Percentiles rank a stretch among this genome's conserved stretches.
These are phyloP conservation scores for Psittacus erithacus DNA, from an alignment of 2,113 vertebrate species.

Conservation along the genomic window DNA sequence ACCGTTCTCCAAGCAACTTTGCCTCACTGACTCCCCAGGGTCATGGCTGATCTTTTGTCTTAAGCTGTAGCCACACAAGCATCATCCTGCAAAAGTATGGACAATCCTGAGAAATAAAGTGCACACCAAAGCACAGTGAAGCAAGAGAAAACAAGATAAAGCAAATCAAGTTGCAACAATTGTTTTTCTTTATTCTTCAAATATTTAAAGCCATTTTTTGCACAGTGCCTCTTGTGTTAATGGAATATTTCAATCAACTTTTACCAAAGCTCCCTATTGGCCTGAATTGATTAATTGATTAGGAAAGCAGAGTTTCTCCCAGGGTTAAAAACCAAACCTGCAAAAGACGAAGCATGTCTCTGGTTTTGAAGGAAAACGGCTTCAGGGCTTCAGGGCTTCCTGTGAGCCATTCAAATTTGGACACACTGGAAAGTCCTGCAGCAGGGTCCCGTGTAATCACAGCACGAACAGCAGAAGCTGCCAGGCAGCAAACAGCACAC, in stretches of 20 bases:
- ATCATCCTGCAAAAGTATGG: neutral
- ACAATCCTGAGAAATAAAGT: neutral
- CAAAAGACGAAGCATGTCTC: neutral
- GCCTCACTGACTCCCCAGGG: neutral
- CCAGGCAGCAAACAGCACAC: neutral
- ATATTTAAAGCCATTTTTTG: neutral
- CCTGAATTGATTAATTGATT: neutral
- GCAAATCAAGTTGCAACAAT: neutral
- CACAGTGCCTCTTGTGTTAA: neutral
- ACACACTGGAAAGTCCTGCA: neutral
- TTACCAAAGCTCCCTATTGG: neutral
- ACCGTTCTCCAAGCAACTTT: neutral
- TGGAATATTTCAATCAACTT: neutral
- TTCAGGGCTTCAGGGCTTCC: neutral
- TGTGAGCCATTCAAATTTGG: neutral
- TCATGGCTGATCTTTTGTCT: neutral
- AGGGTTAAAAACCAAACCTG: neutral
- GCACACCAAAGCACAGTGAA: neutral
- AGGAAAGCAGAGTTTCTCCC: neutral
- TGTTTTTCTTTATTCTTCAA: neutral
- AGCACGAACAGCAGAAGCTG: neutral
- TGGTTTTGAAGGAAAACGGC: neutral
- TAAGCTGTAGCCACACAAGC: neutral
- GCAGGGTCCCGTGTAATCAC: neutral
- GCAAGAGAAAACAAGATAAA: neutral